Evolutionary conservation across 2,888 invertebrate genomes (phyloP).

Genomic region (Lithophane ornitopus): DNA sequence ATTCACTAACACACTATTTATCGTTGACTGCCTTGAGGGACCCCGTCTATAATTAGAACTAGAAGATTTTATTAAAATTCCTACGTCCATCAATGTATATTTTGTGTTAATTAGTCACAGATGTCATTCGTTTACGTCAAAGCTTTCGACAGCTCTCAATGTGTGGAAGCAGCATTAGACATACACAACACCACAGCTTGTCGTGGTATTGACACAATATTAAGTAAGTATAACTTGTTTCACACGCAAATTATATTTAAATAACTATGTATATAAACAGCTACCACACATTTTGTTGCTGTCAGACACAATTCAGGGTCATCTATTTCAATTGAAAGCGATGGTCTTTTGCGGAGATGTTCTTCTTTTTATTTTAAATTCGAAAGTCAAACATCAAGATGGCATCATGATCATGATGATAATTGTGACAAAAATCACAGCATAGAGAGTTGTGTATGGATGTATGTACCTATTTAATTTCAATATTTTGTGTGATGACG

Average conservation of each 20-base stretch:
- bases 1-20: not conserved
- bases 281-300: not conserved
- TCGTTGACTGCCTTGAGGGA: constrained; percentile 30
- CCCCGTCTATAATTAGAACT: constrained; percentile 34
- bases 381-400: constrained; percentile 7
- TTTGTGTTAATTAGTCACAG: constrained; percentile 52
- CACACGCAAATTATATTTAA: constrained; percentile 49
- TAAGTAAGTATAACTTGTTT: constrained; percentile 39
- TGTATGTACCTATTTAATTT: not conserved
- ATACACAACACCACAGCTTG: constrained; percentile 5
- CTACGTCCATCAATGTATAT: constrained; percentile 21
- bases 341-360: constrained; percentile 3
- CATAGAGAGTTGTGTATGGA: not conserved
- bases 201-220: constrained; percentile 48
- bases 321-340: constrained; percentile 15
- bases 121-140: constrained; percentile 46
- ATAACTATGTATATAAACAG: constrained; percentile 19
- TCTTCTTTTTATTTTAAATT: constrained; percentile 17
- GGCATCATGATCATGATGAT: not conserved
- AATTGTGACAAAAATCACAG: not conserved
- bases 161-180: constrained; percentile 26
- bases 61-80: constrained; percentile 32
- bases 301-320: constrained; percentile 29
- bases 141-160: not conserved
- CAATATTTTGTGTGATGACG: not conserved